A percentile compares a stretch with the other conserved stretches of the same genome.
Evolutionary conservation across 2,888 invertebrate genomes (phyloP).

Genomic region (Leucophenga maculata): DNA sequence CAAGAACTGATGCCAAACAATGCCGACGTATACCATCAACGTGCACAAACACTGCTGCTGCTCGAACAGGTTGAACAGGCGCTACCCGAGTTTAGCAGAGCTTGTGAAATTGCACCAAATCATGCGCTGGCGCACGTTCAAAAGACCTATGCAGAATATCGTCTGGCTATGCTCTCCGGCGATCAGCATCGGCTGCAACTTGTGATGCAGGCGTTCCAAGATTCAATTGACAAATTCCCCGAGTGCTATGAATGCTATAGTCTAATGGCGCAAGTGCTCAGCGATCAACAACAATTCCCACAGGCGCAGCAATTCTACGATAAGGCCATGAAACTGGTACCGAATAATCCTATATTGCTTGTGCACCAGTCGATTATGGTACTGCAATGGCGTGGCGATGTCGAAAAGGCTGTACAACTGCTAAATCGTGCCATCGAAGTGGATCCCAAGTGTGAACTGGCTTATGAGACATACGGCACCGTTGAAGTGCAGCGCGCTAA

Average conservation of each 20-base stretch:
- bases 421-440: slow-evolving; percentile 88
- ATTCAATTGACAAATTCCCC: slow-evolving; percentile 85
- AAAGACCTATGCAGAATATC: slow-evolving; percentile 91
- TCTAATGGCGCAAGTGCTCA: slow-evolving; percentile 90
- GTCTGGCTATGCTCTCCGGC: slow-evolving; percentile 77
- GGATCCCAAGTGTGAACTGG: slow-evolving; percentile 94
- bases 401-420: slow-evolving; percentile 83
- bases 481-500: slow-evolving; percentile 93
- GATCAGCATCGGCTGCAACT: slow-evolving; percentile 77
- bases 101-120: slow-evolving; percentile 85
- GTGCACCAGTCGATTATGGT: slow-evolving; percentile 90
- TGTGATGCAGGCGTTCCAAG: slow-evolving; percentile 82
- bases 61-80: slow-evolving; percentile 88
- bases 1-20: slow-evolving; percentile 84
- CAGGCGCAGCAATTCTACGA: slow-evolving; percentile 88
- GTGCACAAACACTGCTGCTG: slow-evolving; percentile 89
- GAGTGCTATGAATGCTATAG: slow-evolving; percentile 89
- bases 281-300: slow-evolving; percentile 87
- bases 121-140: slow-evolving; percentile 91
- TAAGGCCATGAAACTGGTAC: slow-evolving; percentile 86
- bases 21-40: slow-evolving; percentile 92
- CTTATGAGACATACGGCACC: slow-evolving; percentile 94
- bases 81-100: slow-evolving; percentile 85
- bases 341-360: slow-evolving; percentile 86
- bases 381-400: slow-evolving; percentile 88